Evolutionary conservation across 2,797 vertebrate genomes (phyloP).

Genomic region (Falco rusticolus): DNA sequence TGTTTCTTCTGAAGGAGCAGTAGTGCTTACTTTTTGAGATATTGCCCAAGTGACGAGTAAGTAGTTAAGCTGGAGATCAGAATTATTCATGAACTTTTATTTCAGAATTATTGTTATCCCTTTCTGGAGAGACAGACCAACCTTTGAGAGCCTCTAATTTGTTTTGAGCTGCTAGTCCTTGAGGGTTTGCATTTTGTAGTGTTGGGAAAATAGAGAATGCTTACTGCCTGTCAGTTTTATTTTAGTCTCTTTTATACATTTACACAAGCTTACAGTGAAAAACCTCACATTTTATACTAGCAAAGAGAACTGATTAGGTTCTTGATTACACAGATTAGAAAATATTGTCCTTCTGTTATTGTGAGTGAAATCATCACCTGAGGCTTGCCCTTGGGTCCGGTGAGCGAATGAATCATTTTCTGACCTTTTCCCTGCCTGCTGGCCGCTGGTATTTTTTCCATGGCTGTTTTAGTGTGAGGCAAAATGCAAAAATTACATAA

Average conservation of each 20-base stretch:
- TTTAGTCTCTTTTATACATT: slow-evolving; percentile 15
- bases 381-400: not conserved
- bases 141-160: not conserved
- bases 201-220: not conserved
- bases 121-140: not conserved
- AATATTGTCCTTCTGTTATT: slow-evolving; percentile 18
- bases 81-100: not conserved
- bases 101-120: not conserved
- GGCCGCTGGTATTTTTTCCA: not conserved
- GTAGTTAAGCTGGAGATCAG: not conserved
- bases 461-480: not conserved
- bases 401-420: slow-evolving; percentile 13
- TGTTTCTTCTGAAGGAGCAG: not conserved
- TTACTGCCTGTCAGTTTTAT: not conserved
- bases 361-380: slow-evolving; percentile 35
- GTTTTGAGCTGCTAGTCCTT: not conserved
- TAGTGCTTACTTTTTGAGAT: not conserved
- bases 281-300: not conserved
- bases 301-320: slow-evolving; percentile 23
- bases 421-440: slow-evolving; percentile 16
- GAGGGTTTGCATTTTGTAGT: not conserved
- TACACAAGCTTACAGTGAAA: not conserved
- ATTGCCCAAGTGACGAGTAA: not conserved
- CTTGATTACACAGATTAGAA: slow-evolving; percentile 39
- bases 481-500: not conserved